These are phyloP conservation scores for Phocides pigmalion DNA, from an alignment of 1,140 invertebrate species.

Conservation along the genomic window DNA sequence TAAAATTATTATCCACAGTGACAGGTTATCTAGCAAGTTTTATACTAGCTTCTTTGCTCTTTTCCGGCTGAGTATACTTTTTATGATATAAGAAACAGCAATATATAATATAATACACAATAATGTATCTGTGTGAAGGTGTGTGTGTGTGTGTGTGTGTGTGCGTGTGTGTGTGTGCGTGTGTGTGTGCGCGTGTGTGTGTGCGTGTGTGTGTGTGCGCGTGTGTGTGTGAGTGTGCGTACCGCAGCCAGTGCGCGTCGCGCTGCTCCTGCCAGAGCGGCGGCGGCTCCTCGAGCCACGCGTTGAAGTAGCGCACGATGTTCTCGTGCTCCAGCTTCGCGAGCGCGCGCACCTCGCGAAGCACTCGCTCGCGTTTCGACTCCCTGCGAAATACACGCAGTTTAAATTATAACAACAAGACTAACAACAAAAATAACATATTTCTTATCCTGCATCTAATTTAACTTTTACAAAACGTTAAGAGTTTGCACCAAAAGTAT, in stretches of 20 bases:
- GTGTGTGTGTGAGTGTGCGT: not conserved
- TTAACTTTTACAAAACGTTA: too few species aligned
- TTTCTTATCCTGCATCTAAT: too few species aligned
- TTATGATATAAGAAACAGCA: too few species aligned
- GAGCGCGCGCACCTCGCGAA: constrained; percentile 96
- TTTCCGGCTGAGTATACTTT: too few species aligned
- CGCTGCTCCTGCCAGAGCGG: constrained; percentile 92
- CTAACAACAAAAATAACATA: too few species aligned
- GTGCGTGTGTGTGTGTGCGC: not conserved
- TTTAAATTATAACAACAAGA: too few species aligned
- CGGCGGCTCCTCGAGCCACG: constrained; percentile 97
- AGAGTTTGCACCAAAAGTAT: too few species aligned
- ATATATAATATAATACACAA: too few species aligned
- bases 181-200: not conserved
- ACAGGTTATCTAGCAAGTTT: too few species aligned
- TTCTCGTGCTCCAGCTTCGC: constrained; percentile 97
- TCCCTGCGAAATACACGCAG: constrained; percentile 83
- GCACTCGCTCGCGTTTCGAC: constrained; percentile 92
- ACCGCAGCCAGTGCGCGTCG: constrained; percentile 87
- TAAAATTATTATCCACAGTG: too few species aligned
- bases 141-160: not conserved
- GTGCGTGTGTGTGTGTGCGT: not conserved
- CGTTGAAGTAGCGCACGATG: constrained; percentile 97
- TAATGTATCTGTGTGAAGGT: not conserved
- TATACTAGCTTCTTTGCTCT: too few species aligned